Conservation (phyloP, 2,888 invertebrate genomes). For the Ceratothoa steindachneri region DNA sequence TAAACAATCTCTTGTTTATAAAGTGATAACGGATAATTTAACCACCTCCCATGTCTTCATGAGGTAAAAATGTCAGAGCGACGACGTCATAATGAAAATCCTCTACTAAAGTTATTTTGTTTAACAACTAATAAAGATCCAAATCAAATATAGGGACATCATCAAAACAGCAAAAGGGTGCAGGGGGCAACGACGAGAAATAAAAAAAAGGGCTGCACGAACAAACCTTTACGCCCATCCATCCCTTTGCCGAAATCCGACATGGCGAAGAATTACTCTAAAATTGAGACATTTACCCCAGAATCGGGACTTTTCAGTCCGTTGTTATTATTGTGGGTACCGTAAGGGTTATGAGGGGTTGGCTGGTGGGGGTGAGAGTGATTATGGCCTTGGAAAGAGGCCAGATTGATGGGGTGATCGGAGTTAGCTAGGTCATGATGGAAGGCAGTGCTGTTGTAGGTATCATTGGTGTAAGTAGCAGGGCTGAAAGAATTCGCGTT, state of each 20-base stretch:
- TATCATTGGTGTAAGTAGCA: background rate
- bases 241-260: background rate
- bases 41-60: no score
- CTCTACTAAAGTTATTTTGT: no score
- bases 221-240: no score
- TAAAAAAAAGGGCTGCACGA: no score
- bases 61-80: no score
- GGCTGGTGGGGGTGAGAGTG: conserved; percentile 24
- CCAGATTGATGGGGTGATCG: conserved; percentile 13
- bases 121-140: no score
- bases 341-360: background rate
- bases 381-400: conserved; percentile 23
- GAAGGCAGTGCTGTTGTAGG: background rate
- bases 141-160: no score
- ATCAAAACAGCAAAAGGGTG: no score
- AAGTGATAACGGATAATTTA: no score
- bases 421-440: background rate
- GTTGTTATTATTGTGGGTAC: conserved; percentile 22
- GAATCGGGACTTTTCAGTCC: conserved; percentile 43
- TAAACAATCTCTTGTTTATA: no score
- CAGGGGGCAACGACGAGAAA: no score
- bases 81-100: no score
- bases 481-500: background rate
- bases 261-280: conserved; percentile 18
- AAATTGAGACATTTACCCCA: conserved; percentile 41